Percentiles rank a stretch among this genome's conserved stretches.
Conservation (phyloP, 2,797 vertebrate species). For the Hydrolagus colliei region DNA sequence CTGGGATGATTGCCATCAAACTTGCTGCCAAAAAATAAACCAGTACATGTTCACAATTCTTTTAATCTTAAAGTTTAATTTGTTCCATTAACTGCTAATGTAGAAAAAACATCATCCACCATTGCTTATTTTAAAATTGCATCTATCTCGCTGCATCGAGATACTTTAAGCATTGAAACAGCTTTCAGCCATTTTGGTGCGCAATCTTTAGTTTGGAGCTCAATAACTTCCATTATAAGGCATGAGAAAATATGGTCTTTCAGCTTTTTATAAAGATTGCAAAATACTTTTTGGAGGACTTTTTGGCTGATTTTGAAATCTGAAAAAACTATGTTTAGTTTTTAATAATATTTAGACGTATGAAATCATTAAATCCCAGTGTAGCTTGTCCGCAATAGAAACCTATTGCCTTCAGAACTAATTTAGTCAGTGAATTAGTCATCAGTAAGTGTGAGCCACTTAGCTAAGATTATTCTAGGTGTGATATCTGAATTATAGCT, state of each 20-base stretch:
- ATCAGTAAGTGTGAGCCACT: neutral
- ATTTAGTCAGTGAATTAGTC: neutral
- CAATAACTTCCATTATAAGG: neutral
- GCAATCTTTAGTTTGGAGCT: neutral
- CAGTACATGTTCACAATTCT: slow-evolving; percentile 33
- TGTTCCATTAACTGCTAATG: neutral
- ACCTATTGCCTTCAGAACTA: neutral
- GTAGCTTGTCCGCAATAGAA: neutral
- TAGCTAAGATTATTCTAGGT: neutral
- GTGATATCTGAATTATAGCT: neutral
- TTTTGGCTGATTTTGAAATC: neutral
- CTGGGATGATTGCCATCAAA: slow-evolving; percentile 41
- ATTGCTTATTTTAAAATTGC: no score
- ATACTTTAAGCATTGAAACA: neutral
- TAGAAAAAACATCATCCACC: neutral
- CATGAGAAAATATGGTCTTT: neutral
- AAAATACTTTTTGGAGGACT: neutral
- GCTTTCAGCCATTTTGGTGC: neutral
- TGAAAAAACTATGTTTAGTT: neutral
- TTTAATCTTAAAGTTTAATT: neutral
- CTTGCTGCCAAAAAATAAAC: slow-evolving; percentile 42
- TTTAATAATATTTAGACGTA: neutral
- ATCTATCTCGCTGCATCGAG: no score
- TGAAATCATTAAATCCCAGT: neutral
- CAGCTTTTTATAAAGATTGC: neutral